Evolutionary conservation across 2,797 vertebrate genomes (phyloP).

Genomic region (Discoglossus pictus): DNA sequence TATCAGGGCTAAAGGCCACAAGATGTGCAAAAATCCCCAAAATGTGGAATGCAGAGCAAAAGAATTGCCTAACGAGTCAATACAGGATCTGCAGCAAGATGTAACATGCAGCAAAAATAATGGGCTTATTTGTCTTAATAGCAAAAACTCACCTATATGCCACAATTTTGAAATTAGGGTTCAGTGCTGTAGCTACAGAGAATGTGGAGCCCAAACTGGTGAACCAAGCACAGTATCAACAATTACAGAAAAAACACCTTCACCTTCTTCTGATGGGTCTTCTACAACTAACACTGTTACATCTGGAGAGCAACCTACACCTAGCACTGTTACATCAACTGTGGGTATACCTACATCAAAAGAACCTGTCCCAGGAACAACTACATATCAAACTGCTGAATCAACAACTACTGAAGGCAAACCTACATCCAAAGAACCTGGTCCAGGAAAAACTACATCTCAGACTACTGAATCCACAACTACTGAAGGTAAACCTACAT

Average conservation of each 20-base stretch:
- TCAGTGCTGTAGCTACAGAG: conserved; percentile 55
- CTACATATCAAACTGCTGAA: too few relatives aligned
- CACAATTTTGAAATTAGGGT: conserved; percentile 67
- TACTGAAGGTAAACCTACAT: too few relatives aligned
- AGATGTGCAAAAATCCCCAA: conserved; percentile 48
- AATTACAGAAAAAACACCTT: neutral
- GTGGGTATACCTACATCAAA: too few relatives aligned
- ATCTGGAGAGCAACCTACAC: too few relatives aligned
- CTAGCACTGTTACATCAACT: too few relatives aligned
- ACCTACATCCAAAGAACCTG: too few relatives aligned
- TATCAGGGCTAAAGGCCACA: conserved; percentile 39
- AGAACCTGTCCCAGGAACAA: too few relatives aligned
- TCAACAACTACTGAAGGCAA: too few relatives aligned
- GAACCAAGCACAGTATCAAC: too few relatives aligned
- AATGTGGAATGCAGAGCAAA: conserved; percentile 63
- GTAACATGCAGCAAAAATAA: conserved; percentile 56
- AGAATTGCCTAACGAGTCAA: accelerated
- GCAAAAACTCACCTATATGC: conserved; percentile 67
- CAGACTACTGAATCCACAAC: too few relatives aligned
- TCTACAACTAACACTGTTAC: too few relatives aligned
- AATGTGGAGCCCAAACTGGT: conserved; percentile 1
- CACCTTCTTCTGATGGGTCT: conserved; percentile 2
- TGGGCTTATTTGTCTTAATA: conserved; percentile 65
- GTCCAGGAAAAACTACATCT: too few relatives aligned
- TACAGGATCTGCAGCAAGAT: conserved; percentile 54